These are phyloP conservation scores for Falco concolor DNA, from an alignment of 2,797 vertebrate genomes.

Conservation along the genomic window DNA sequence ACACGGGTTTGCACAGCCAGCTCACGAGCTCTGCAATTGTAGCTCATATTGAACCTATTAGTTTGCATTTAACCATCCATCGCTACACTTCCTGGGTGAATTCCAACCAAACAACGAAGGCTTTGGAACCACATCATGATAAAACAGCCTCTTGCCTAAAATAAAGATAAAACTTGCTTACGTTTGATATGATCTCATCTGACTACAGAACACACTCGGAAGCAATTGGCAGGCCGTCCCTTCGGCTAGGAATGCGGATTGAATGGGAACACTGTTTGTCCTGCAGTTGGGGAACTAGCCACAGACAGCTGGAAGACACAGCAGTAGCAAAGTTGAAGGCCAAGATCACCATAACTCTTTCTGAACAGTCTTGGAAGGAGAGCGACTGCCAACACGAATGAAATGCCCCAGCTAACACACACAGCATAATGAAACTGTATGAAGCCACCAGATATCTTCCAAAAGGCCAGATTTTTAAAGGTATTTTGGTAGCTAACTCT, in stretches of 20 bases:
- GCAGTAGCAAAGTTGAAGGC: neutral
- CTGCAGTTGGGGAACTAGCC: neutral
- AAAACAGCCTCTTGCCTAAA: conserved; percentile 27
- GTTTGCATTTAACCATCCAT: neutral
- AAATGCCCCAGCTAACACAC: neutral
- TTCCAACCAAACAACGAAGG: neutral
- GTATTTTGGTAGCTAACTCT: neutral
- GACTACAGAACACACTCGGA: neutral
- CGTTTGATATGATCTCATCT: conserved; percentile 23
- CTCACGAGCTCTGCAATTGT: neutral
- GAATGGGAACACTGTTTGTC: neutral
- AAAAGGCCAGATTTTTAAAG: neutral
- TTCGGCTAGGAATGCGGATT: neutral
- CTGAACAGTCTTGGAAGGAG: neutral
- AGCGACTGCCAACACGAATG: neutral
- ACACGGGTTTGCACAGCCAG: neutral
- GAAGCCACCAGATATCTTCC: neutral
- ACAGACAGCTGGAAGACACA: neutral
- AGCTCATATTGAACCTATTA: conserved; percentile 41
- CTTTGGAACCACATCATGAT: neutral
- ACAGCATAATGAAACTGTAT: neutral
- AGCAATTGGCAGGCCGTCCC: neutral
- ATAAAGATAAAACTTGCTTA: conserved; percentile 35
- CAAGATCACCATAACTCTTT: neutral
- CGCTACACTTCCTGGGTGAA: conserved; percentile 42